These are phyloP conservation scores for Sceloporus undulatus DNA, from an alignment of 2,113 vertebrate species.

Conservation along the genomic window DNA sequence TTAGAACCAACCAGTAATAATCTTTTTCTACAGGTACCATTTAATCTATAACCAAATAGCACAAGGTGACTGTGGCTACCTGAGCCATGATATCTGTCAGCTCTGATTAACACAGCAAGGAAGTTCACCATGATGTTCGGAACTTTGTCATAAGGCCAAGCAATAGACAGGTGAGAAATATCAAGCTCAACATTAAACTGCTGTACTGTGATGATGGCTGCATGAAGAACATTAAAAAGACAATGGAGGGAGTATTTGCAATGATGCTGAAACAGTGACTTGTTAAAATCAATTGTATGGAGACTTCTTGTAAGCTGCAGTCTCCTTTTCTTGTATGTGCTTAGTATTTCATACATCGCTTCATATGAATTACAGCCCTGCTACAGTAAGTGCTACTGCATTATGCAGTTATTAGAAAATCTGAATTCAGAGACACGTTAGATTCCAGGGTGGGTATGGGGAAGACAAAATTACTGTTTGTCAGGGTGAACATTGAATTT, in stretches of 20 bases:
- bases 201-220: neutral
- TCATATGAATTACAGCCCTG: conserved; percentile 17
- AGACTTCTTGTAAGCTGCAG: conserved; percentile 28
- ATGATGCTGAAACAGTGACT: conserved; percentile 24
- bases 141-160: neutral
- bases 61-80: neutral
- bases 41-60: neutral
- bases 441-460: neutral
- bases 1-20: neutral
- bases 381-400: conserved; percentile 30
- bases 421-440: conserved; percentile 20
- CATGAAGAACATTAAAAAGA: conserved; percentile 10
- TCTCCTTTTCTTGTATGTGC: neutral
- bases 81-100: neutral
- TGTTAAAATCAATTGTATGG: neutral
- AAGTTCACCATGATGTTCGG: neutral
- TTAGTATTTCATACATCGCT: conserved; percentile 37
- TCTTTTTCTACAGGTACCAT: neutral
- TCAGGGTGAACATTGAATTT: neutral
- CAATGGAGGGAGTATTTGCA: neutral
- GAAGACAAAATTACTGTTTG: conserved; percentile 28
- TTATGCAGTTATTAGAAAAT: conserved; percentile 27
- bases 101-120: neutral
- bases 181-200: neutral
- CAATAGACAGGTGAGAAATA: too few species aligned